Conservation (phyloP, 1,140 invertebrate species). For the Drosophila subpulchrella region DNA sequence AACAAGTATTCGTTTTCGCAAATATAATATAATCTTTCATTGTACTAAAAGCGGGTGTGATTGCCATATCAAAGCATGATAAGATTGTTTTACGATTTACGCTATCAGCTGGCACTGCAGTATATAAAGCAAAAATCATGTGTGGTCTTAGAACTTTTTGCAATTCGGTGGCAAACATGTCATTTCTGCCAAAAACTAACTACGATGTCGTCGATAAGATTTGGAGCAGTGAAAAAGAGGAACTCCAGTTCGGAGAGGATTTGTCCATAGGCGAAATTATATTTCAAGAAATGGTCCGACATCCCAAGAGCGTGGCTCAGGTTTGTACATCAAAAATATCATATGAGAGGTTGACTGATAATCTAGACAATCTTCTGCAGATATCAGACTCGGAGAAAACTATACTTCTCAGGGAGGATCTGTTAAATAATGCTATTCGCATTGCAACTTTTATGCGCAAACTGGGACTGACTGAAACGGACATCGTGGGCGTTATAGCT, state of each 20-base stretch:
- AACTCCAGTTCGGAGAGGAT: slow-evolving; percentile 8
- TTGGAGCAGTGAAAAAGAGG: slow-evolving; percentile 6
- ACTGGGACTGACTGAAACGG: slow-evolving; percentile 5
- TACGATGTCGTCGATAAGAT: slow-evolving; percentile 21
- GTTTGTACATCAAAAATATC: neutral
- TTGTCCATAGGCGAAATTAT: slow-evolving; percentile 35
- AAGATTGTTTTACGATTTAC: neutral
- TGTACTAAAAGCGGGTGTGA: no score
- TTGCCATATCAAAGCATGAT: neutral
- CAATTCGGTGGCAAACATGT: slow-evolving; percentile 6
- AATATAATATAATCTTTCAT: no score
- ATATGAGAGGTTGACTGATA: no score
- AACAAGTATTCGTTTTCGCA: no score
- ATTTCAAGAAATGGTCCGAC: slow-evolving; percentile 25
- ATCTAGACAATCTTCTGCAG: neutral
- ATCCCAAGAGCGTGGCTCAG: slow-evolving; percentile 34
- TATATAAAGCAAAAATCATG: neutral
- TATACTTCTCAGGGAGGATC: slow-evolving; percentile 17
- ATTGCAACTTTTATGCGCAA: slow-evolving; percentile 22
- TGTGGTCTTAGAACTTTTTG: neutral
- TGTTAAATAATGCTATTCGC: slow-evolving; percentile 22
- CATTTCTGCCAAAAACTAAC: slow-evolving; percentile 5
- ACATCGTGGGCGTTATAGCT: slow-evolving; percentile 55
- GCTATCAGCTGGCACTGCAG: neutral
- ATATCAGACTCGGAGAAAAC: slow-evolving; percentile 36